These are phyloP conservation scores for Nowickia ferox DNA, from an alignment of 2,888 invertebrate genomes.

Conservation along the genomic window DNA sequence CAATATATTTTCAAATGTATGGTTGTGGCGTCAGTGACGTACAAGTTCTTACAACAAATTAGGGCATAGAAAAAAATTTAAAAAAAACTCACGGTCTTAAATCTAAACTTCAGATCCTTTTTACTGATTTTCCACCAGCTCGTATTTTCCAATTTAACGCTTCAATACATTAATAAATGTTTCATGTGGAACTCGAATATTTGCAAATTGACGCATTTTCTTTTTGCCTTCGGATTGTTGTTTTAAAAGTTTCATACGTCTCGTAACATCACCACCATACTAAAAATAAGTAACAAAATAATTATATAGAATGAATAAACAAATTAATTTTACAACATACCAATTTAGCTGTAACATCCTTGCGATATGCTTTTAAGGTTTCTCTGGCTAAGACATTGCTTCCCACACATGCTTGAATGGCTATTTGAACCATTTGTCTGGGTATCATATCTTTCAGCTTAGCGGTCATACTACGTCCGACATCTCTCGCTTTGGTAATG, in stretches of 20 bases:
- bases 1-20: too few species aligned
- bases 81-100: constrained; percentile 64
- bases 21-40: too few species aligned
- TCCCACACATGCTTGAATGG: constrained; percentile 92
- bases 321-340: constrained; percentile 84
- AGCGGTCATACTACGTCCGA: constrained; percentile 88
- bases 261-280: constrained; percentile 96
- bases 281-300: constrained; percentile 78
- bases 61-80: background rate
- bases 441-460: constrained; percentile 94
- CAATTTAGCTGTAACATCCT: constrained; percentile 97
- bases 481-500: constrained; percentile 86
- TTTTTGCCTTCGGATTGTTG: constrained; percentile 97
- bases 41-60: background rate
- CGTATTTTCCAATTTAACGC: constrained; percentile 82
- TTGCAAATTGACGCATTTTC: constrained; percentile 95
- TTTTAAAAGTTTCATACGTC: constrained; percentile 93
- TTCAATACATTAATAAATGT: constrained; percentile 96
- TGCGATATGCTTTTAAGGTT: constrained; percentile 92
- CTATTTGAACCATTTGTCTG: constrained; percentile 93
- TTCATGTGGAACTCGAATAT: constrained; percentile 94
- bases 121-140: background rate
- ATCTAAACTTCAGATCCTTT: constrained; percentile 22
- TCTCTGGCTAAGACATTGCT: constrained; percentile 93
- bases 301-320: constrained; percentile 9